Evolutionary conservation across 2,113 vertebrate genomes (phyloP), one percentile per base, ranked within the genome.

Genomic region (Pelecanus crispus): DNA sequence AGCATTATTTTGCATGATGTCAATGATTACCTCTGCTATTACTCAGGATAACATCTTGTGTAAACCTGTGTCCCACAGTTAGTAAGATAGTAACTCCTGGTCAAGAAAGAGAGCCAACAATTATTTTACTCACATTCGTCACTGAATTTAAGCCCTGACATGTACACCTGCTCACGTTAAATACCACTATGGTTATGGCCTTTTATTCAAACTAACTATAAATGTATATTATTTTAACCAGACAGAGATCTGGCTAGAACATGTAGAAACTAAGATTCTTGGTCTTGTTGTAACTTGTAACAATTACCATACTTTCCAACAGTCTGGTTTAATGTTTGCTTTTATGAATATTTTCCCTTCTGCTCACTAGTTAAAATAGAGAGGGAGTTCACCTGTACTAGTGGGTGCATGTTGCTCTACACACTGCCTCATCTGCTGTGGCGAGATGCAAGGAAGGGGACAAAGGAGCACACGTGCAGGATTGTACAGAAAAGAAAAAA

Each of bases 261-360:
- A 72, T 65, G 81, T 45, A 72, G 53, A 38, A 82, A 90, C 65
- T 32, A 52, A 72, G 58, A 65, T 59, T 68, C 68, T 34, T 61
- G 61, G 34, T 95, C 94, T 14, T 94, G 95, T 90, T 81, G 31
- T 68, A 94, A 94, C 95, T 77, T 84, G 94, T 58, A 84, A 42
- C 0, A 2, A 92, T 55, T 6, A 19, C 70, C 17, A 12, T 24
- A 10, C 36, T 88, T 95, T 86, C 59, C 94, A 90, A 42, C n/a
- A 56, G 44, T 12, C 22, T n/a, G 36, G 28, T 79, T 91, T 68
- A 68, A 84, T 49, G 56, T 63, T 92, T 91, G 72, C 56, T 66
- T 66, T 93, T 66, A 63, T 52, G 55, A 95, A 14, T 87, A 67
- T 67, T 93, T 94, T 93, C 85, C 63, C 84, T 55, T 80, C 19